Percentiles rank a stretch among this genome's conserved stretches.
phyloP scores from a whole-genome alignment of 1,140 invertebrate genomes.

The Cylas formicarius region DNA sequence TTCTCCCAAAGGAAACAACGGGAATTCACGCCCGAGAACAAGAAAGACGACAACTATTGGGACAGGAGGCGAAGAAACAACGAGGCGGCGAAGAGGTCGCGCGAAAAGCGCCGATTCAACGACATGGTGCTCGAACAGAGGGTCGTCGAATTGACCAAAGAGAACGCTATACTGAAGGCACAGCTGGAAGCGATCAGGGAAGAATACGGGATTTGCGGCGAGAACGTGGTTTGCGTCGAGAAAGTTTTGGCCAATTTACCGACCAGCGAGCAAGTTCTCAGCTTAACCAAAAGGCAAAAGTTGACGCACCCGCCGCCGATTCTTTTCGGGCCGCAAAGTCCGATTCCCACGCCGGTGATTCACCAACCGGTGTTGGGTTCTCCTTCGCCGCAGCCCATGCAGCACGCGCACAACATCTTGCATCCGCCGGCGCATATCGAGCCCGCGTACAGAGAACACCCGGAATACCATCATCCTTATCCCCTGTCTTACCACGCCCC shows the following conservation, averaged over 20 bases:
- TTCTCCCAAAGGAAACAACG: conserved; percentile 86
- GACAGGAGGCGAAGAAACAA: conserved; percentile 91
- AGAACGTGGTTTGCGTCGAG: conserved; percentile 76
- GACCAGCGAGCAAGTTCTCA: conserved; percentile 72
- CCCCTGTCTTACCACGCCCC: conserved; percentile 32
- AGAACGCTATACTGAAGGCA: conserved; percentile 87
- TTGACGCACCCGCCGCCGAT: conserved; percentile 45
- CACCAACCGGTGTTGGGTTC: conserved; percentile 50
- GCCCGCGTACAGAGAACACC: conserved; percentile 37
- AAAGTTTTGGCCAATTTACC: conserved; percentile 79
- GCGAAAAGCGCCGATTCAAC: conserved; percentile 92
- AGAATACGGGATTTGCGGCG: conserved; percentile 85
- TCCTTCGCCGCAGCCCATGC: conserved; percentile 43
- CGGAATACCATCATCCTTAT: conserved; percentile 34
- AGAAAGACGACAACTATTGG: conserved; percentile 97
- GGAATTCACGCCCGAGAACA: conserved; percentile 94
- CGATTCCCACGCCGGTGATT: conserved; percentile 60
- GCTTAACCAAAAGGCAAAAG: conserved; percentile 73
- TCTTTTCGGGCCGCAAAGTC: conserved; percentile 53
- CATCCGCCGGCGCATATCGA: conserved; percentile 38
- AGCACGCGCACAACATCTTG: conserved; percentile 29
- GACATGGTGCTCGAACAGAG: conserved; percentile 94
- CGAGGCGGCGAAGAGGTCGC: conserved; percentile 89
- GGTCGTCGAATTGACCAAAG: conserved; percentile 89
- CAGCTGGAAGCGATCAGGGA: conserved; percentile 89